Conservation (phyloP, 35 echinoderm and acorn worm genomes). For the Lytechinus pictus region DNA sequence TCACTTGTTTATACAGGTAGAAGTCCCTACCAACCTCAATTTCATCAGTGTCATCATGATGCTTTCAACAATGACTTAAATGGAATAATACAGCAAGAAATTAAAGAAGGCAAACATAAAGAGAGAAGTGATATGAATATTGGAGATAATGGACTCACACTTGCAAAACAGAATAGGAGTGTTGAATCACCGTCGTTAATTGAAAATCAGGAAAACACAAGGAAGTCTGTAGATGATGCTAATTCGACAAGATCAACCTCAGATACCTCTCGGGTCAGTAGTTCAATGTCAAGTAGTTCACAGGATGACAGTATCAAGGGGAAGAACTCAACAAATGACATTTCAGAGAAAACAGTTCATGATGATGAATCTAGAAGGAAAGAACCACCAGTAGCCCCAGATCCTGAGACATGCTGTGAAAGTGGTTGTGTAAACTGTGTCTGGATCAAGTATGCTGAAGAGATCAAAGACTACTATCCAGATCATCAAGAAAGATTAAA, state of each 20-base stretch:
- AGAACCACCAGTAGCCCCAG: slow-evolving; percentile 63
- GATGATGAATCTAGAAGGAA: not conserved
- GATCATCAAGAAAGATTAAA: slow-evolving; percentile 64
- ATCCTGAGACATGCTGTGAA: slow-evolving; percentile 93
- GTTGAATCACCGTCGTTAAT: not conserved
- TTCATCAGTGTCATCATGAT: not conserved
- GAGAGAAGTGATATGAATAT: not conserved
- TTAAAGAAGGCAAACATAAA: not conserved
- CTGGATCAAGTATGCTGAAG: slow-evolving; percentile 93
- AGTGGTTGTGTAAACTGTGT: slow-evolving; percentile 97
- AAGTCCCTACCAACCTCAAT: not conserved
- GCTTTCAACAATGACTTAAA: not conserved
- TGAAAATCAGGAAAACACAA: not conserved
- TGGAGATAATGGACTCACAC: not conserved
- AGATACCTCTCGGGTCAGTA: not conserved
- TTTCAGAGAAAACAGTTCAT: not conserved
- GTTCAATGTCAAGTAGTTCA: not conserved
- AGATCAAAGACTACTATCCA: slow-evolving; percentile 70
- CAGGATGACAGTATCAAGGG: not conserved
- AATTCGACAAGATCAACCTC: not conserved
- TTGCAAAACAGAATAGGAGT: not conserved
- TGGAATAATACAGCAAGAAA: not conserved
- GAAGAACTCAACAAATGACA: not conserved
- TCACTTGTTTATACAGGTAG: not conserved
- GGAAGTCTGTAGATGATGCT: not conserved